These are phyloP conservation scores for Sycophila texana DNA, from an alignment of 2,888 invertebrate genomes.

Conservation along the genomic window DNA sequence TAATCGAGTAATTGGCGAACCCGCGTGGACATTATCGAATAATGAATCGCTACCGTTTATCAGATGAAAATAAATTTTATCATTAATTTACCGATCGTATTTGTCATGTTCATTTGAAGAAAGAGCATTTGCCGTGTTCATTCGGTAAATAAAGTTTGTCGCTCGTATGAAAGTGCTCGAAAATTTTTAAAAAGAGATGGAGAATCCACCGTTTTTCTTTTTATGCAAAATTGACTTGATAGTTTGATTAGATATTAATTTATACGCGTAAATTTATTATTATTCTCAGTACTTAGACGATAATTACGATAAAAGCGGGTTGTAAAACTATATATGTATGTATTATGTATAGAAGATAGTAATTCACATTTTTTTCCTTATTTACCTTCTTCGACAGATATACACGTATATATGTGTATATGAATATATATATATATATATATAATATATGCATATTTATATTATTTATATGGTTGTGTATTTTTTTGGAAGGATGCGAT, in stretches of 20 bases:
- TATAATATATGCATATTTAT: slow-evolving; percentile 27
- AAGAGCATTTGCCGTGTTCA: too few species aligned
- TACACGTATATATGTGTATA: slow-evolving; percentile 24
- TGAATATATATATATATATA: slow-evolving; percentile 33
- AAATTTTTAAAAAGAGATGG: slow-evolving; percentile 37
- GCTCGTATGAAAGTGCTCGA: slow-evolving; percentile 25
- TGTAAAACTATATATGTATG: slow-evolving; percentile 43
- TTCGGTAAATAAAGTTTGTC: not conserved
- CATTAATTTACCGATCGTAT: too few species aligned
- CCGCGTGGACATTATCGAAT: too few species aligned
- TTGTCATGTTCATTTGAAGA: too few species aligned
- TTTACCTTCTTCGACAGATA: slow-evolving; percentile 35
- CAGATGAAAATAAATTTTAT: too few species aligned
- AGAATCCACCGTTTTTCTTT: slow-evolving; percentile 39
- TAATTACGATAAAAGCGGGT: slow-evolving; percentile 55
- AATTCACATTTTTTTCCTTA: slow-evolving; percentile 51
- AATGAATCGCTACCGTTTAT: too few species aligned
- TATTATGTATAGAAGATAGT: slow-evolving; percentile 41
- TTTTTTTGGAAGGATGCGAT: slow-evolving; percentile 66
- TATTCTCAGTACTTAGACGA: slow-evolving; percentile 43
- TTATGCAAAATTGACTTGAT: slow-evolving; percentile 56
- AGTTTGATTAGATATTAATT: slow-evolving; percentile 50
- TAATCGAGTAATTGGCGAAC: too few species aligned
- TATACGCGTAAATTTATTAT: slow-evolving; percentile 22
- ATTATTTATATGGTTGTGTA: slow-evolving; percentile 35